A percentile compares a stretch with the other conserved stretches of the same genome.
These are phyloP conservation scores for Gymnosoma rotundatum DNA, from an alignment of 2,888 invertebrate species.

Conservation along the genomic window DNA sequence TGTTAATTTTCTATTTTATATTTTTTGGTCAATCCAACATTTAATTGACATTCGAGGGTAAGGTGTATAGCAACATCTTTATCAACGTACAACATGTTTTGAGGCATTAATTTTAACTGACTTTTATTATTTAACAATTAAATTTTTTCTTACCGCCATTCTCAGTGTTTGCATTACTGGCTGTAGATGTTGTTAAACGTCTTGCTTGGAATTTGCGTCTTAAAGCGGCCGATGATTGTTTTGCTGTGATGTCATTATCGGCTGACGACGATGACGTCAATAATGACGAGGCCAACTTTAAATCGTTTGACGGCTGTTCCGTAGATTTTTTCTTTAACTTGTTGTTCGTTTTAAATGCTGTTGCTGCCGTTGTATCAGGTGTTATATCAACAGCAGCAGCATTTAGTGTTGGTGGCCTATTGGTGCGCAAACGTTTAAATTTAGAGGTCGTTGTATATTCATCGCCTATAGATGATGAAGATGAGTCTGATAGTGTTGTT, in stretches of 20 bases:
- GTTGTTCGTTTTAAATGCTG: constrained; percentile 58
- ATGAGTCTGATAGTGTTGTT: constrained; percentile 42
- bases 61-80: too few species aligned
- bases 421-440: constrained; percentile 75
- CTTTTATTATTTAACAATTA: constrained; percentile 20
- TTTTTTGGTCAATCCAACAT: too few species aligned
- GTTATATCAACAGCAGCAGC: constrained; percentile 69
- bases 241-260: constrained; percentile 57
- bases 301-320: constrained; percentile 59
- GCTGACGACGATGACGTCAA: constrained; percentile 46
- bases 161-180: constrained; percentile 57
- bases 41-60: too few species aligned
- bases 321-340: constrained; percentile 57
- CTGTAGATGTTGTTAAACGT: constrained; percentile 75
- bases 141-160: constrained; percentile 71
- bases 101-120: background rate
- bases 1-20: too few species aligned
- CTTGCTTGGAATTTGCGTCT: constrained; percentile 78
- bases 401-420: constrained; percentile 61
- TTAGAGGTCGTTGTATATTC: constrained; percentile 76
- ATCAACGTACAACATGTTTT: background rate
- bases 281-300: constrained; percentile 60
- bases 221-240: constrained; percentile 70
- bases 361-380: constrained; percentile 57
- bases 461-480: constrained; percentile 55